phyloP scores from a whole-genome alignment of 1,140 invertebrate species.

The Parapsyche elsis region DNA sequence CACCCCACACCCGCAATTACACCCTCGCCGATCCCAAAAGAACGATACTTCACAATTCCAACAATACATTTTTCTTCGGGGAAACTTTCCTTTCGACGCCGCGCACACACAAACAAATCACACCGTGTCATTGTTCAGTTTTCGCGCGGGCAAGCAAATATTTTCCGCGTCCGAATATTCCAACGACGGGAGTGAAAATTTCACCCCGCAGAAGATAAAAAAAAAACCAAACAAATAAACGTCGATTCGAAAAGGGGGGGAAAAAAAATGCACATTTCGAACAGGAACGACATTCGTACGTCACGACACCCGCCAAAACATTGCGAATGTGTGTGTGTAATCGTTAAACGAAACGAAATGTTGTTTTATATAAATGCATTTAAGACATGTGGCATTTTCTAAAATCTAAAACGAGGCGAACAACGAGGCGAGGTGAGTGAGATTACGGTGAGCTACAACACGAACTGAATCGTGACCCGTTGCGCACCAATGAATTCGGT shows the following conservation, averaged over 20 bases:
- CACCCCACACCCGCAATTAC: slow-evolving; percentile 18
- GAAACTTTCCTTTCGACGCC: slow-evolving; percentile 14
- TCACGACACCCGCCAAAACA: no score
- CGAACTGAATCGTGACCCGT: slow-evolving; percentile 21
- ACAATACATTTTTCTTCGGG: slow-evolving; percentile 33
- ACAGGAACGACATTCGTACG: neutral
- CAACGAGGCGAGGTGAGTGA: slow-evolving; percentile 10
- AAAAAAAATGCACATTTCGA: neutral
- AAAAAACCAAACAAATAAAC: neutral
- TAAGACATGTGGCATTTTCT: slow-evolving; percentile 25
- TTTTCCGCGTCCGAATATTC: slow-evolving; percentile 10
- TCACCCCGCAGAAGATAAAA: neutral
- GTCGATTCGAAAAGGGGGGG: neutral
- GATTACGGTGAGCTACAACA: neutral
- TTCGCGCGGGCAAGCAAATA: neutral
- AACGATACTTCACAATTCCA: slow-evolving; percentile 33
- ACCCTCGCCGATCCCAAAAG: slow-evolving; percentile 33
- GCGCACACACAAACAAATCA: slow-evolving; percentile 26
- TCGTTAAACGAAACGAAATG: no score
- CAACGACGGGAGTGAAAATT: neutral
- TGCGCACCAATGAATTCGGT: slow-evolving; percentile 19
- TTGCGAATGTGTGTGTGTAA: no score
- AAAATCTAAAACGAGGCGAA: slow-evolving; percentile 16
- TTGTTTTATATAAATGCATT: neutral
- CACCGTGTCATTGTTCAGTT: slow-evolving; percentile 27